These are phyloP conservation scores for Tragelaphus buxtoni DNA, from an alignment of 2,113 vertebrate genomes.

Conservation along the genomic window DNA sequence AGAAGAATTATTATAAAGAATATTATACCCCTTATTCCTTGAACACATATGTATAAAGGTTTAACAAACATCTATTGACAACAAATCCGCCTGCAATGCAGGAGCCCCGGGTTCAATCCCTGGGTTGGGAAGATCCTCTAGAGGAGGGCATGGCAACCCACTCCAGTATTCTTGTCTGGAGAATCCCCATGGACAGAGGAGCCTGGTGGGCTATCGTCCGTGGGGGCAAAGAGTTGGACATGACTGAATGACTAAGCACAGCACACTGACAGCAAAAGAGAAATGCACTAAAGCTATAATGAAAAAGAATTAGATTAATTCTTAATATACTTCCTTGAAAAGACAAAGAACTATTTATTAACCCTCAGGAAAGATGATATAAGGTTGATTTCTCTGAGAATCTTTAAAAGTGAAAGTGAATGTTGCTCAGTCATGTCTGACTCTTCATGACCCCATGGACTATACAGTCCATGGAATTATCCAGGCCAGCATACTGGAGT, in stretches of 20 bases:
- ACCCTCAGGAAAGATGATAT: background rate
- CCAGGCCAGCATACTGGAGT: background rate
- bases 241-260: background rate
- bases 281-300: slow-evolving; percentile 44
- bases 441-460: background rate
- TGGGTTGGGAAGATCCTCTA: background rate
- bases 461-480: background rate
- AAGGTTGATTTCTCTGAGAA: background rate
- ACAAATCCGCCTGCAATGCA: background rate
- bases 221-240: background rate
- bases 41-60: slow-evolving; percentile 42
- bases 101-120: background rate
- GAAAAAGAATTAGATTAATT: slow-evolving; percentile 56
- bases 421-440: background rate
- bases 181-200: background rate
- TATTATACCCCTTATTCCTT: slow-evolving; percentile 27
- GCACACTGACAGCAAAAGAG: background rate
- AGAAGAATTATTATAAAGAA: slow-evolving; percentile 34
- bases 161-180: background rate
- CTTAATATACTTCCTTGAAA: slow-evolving; percentile 37
- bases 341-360: slow-evolving; percentile 23
- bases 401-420: background rate
- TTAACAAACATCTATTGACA: slow-evolving; percentile 28
- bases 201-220: background rate
- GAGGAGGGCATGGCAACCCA: background rate